phyloP scores from a whole-genome alignment of 2,888 invertebrate genomes.

The Thereva nobilitata region DNA sequence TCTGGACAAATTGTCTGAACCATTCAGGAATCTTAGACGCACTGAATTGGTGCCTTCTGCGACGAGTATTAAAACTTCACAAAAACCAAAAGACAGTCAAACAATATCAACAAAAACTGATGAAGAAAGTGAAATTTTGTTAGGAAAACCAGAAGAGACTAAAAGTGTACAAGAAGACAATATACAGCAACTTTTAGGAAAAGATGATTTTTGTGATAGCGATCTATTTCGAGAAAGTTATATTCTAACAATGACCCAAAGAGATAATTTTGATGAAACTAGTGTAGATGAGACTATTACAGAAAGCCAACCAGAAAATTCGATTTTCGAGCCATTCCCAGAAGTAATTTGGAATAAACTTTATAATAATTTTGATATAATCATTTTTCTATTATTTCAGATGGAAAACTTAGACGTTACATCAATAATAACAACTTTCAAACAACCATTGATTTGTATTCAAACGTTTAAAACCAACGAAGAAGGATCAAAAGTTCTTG shows the following conservation, averaged over 20 bases:
- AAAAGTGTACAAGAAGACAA: constrained; percentile 48
- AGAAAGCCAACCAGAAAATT: constrained; percentile 43
- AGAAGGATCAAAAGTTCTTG: constrained; percentile 73
- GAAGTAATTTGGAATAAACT: constrained; percentile 58
- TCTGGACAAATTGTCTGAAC: constrained; percentile 63
- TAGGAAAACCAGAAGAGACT: constrained; percentile 43
- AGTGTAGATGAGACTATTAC: constrained; percentile 23
- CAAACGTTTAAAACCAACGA: constrained; percentile 75
- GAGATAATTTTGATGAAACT: constrained; percentile 41
- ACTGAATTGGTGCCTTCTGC: constrained; percentile 41
- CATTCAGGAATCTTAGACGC: constrained; percentile 58
- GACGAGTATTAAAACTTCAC: constrained; percentile 49
- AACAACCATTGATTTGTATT: constrained; percentile 72
- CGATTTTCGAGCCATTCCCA: constrained; percentile 66
- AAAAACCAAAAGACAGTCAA: constrained; percentile 38
- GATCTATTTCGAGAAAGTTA: constrained; percentile 68
- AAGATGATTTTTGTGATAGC: constrained; percentile 51
- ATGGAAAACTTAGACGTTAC: constrained; percentile 71
- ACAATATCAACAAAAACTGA: constrained; percentile 31
- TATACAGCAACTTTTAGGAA: constrained; percentile 49
- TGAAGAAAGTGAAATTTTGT: constrained; percentile 35
- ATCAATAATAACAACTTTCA: constrained; percentile 60
- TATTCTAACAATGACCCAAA: constrained; percentile 71
- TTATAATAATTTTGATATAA: constrained; percentile 35
- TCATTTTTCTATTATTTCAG: constrained; percentile 53